Conservation (phyloP, 2,888 invertebrate genomes). For the Cotesia congregata region DNA sequence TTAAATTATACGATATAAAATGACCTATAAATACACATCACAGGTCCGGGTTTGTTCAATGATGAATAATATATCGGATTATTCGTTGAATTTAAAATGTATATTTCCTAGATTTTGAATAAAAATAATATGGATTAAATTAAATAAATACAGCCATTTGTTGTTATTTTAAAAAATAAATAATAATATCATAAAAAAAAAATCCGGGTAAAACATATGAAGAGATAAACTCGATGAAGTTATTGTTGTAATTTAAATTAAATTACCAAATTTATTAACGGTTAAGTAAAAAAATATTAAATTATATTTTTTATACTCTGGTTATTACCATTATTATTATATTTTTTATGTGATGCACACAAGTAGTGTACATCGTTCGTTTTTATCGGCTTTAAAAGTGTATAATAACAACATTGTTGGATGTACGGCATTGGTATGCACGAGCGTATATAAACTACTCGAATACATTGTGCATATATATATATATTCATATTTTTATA, state of each 20-base stretch:
- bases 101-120: no score
- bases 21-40: no score
- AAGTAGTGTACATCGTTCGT: background rate
- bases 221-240: background rate
- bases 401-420: slow-evolving; percentile 14
- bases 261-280: background rate
- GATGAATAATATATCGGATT: no score
- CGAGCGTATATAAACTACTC: slow-evolving; percentile 12
- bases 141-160: no score
- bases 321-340: background rate
- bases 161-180: background rate
- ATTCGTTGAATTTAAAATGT: no score
- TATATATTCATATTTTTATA: background rate
- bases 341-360: background rate
- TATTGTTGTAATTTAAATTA: background rate
- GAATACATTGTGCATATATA: background rate
- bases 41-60: no score
- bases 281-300: background rate
- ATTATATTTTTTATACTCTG: background rate
- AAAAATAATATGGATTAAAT: no score
- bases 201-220: background rate
- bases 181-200: background rate
- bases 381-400: slow-evolving; percentile 14
- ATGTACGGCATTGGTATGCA: slow-evolving; percentile 22
- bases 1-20: no score